Evolutionary conservation across 2,888 invertebrate species (phyloP), one percentile per base, ranked within the genome.

Genomic region (Drosophila heteroneura): DNA sequence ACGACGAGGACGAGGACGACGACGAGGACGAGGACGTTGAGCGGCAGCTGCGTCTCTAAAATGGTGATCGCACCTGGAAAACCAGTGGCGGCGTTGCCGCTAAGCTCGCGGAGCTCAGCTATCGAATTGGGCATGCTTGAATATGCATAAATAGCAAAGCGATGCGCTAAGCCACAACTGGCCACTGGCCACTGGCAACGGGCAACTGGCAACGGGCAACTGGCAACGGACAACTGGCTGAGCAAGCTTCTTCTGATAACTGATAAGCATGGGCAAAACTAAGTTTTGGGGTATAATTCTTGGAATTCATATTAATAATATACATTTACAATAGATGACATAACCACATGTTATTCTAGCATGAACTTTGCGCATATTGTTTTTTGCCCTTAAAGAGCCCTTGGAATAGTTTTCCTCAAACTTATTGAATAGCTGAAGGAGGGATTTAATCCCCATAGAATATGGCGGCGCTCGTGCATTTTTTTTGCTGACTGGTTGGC

Each of bases 71-170:
- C 73, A 73, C 73, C 72, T 74, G 72, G 73, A 47, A 60, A 66
- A 57, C 57, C 67, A 73, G 73, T 67, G 74, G 73, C 74, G 72
- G 67, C 74, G 73, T 64, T 28, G 32, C 5, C 56, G 54, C 51
- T 28, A 33, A 53, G 54, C 68, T 49, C 41, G 51, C 44, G 14
- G 26, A 41, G 44, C 68, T 49, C 66, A 63, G 65, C 66, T 69
- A 66, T 60, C 62, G 62, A 71, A 79, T 79, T 79, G 63, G 79
- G 52, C 68, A 79, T 64, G 79, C 75, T 67, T 68, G 56, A 60
- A 69, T 71, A 68, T 79, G 65, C 75, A 74, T 74, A 75, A 79
- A 70, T 79, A 65, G 62, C 59, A 58, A 64, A 60, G 61, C 70
- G 65, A 65, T 67, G 60, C 9, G 5, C 1, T 26, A 16, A 28